Evolutionary conservation across 2,888 invertebrate species (phyloP), one percentile per base, ranked within the genome.

Genomic region (Acleris holmiana): DNA sequence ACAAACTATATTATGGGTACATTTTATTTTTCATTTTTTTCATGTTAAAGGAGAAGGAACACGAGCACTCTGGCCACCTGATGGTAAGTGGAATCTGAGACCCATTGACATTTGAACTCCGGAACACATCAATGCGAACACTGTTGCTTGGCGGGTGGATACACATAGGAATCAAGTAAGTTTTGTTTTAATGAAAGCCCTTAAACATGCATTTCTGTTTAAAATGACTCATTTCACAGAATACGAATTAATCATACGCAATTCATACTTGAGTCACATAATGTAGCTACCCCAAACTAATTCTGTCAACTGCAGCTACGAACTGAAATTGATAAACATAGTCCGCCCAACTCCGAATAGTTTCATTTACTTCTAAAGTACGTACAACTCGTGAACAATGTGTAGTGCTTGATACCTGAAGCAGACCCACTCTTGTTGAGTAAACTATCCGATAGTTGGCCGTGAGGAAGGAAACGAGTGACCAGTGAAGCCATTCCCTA

Each of bases 381-480:
- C 44, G 44, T 40, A 53, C 53, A 55, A 55, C 65, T 65, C 46
- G 35, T 21, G 18, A 60, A 65, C 55, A 65, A 65, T 65, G 55
- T 60, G 55, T 55, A 60, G 65, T 50, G 50, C 55, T 64, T 53
- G 59, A 48, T 65, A 54, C 65, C 55, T 55, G 15, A 54, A 65
- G 23, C 60, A 55, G 59, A 60, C 50, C 59, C 54, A 54, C 41
- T 41, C 15, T 55, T 60, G 64, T 64, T 48, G 64, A 59, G 65
- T 48, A 65, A 65, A 65, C 65, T 65, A 60, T 65, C 60, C 23
- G 55, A 65, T 55, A 65, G 40, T 49, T 58, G 65, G 59, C 49
- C 41, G 49, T 40, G 48, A 18, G 60, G 46, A 59, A 60, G 60
- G 65, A 65, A 65, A 17, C 59, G 25, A 21, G 48, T 25, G 48